Percentiles rank a stretch among this genome's conserved stretches.
phyloP scores from a whole-genome alignment of 2,888 invertebrate species.

The Nematopogon swammerdamellus region DNA sequence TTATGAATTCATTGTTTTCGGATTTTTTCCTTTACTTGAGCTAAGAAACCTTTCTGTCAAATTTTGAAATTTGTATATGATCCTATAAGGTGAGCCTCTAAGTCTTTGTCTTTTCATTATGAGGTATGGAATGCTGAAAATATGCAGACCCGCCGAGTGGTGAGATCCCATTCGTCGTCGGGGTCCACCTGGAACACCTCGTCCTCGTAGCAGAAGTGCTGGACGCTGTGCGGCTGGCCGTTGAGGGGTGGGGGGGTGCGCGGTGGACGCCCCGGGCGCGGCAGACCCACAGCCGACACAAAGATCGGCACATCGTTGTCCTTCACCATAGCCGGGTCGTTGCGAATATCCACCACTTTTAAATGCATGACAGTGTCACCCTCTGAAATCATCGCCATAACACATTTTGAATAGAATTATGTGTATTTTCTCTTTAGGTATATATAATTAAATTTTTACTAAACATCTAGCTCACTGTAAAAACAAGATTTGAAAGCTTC shows the following conservation, averaged over 20 bases:
- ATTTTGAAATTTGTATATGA: too few relatives aligned
- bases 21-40: too few relatives aligned
- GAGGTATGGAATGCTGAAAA: too few relatives aligned
- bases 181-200: conserved; percentile 47
- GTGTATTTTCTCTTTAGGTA: too few relatives aligned
- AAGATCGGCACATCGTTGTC: conserved; percentile 92
- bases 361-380: conserved; percentile 86
- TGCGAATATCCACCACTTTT: conserved; percentile 79
- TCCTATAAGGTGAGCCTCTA: too few relatives aligned
- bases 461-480: too few relatives aligned
- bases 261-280: conserved; percentile 34
- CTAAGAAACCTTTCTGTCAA: too few relatives aligned
- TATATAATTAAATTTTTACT: too few relatives aligned
- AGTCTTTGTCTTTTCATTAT: too few relatives aligned
- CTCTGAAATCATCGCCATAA: conserved; percentile 46
- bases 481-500: too few relatives aligned
- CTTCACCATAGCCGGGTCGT: conserved; percentile 76
- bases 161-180: conserved; percentile 85
- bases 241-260: conserved; percentile 16
- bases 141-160: conserved; percentile 94
- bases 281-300: conserved; percentile 46
- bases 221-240: conserved; percentile 6
- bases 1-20: too few relatives aligned
- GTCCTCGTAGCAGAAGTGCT: conserved; percentile 54
- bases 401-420: not conserved